Percentiles rank a stretch among this genome's conserved stretches.
Evolutionary conservation across 2,113 vertebrate genomes (phyloP).

Genomic region (Paramormyrops kingsleyae): DNA sequence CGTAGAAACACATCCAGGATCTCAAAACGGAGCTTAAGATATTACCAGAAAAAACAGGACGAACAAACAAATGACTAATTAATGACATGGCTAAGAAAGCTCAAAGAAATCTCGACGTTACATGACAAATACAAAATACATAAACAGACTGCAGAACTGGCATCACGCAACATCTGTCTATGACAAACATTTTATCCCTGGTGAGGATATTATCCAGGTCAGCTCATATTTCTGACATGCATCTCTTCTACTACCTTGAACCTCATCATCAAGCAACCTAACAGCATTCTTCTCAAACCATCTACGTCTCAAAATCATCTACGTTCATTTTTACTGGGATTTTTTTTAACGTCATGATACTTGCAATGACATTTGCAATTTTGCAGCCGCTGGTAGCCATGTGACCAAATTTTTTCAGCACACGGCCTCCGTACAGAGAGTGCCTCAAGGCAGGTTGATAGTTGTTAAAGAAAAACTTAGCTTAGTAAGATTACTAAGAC

Average conservation of each 20-base stretch:
- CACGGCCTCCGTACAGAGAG: not conserved
- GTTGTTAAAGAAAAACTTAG: not conserved
- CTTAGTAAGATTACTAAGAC: not conserved
- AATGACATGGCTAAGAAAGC: not conserved
- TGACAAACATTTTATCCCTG: not conserved
- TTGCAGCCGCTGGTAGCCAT: not conserved
- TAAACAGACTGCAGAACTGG: not conserved
- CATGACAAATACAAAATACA: not conserved
- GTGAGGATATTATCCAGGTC: not conserved
- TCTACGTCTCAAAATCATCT: no score
- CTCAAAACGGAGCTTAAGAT: not conserved
- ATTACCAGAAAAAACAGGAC: not conserved
- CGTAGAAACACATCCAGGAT: not conserved
- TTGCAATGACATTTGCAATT: not conserved
- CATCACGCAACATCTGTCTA: not conserved
- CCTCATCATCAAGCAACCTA: not conserved
- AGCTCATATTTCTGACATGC: not conserved
- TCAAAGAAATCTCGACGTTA: not conserved
- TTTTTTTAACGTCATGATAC: not conserved
- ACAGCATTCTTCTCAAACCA: not conserved
- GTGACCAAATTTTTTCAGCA: not conserved
- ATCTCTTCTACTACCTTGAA: not conserved
- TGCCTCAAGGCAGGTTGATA: not conserved
- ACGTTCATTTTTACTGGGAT: not conserved
- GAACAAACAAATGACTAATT: not conserved